Evolutionary conservation across 2,113 vertebrate species (phyloP).

Genomic region (Colaptes auratus): DNA sequence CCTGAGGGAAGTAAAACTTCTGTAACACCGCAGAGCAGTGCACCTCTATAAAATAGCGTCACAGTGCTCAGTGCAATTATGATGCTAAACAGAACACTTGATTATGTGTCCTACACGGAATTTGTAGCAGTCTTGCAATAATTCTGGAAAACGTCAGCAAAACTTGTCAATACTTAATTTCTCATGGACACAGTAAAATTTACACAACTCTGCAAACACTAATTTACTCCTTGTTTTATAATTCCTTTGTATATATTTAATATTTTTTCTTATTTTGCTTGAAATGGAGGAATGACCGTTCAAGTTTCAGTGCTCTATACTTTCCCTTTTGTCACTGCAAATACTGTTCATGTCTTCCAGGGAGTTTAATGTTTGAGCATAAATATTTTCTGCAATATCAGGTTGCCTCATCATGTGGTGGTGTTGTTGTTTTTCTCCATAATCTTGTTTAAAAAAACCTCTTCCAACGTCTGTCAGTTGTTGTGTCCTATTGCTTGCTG

Average conservation of each 20-base stretch:
- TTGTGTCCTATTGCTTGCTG: background rate
- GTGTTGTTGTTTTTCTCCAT: background rate
- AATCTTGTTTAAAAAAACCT: background rate
- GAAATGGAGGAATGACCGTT: background rate
- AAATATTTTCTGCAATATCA: background rate
- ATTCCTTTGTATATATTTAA: background rate
- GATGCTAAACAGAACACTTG: constrained; percentile 33
- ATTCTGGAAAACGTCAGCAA: constrained; percentile 15
- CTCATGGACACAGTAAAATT: background rate
- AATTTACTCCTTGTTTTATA: constrained; percentile 20
- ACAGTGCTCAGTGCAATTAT: background rate
- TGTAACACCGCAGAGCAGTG: background rate
- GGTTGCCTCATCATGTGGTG: background rate
- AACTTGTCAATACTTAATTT: background rate
- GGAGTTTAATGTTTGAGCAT: background rate
- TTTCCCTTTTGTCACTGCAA: background rate
- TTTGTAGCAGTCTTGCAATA: constrained; percentile 1
- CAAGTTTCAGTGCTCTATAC: background rate
- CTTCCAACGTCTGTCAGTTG: background rate
- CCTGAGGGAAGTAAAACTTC: background rate
- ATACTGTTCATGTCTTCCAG: background rate
- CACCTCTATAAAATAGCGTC: background rate
- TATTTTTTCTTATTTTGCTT: background rate
- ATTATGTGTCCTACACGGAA: constrained; percentile 6
- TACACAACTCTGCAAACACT: background rate